A percentile compares a stretch with the other conserved stretches of the same genome.
These are phyloP conservation scores for Erythrolamprus reginae DNA, from an alignment of 2,113 vertebrate species.

Conservation along the genomic window DNA sequence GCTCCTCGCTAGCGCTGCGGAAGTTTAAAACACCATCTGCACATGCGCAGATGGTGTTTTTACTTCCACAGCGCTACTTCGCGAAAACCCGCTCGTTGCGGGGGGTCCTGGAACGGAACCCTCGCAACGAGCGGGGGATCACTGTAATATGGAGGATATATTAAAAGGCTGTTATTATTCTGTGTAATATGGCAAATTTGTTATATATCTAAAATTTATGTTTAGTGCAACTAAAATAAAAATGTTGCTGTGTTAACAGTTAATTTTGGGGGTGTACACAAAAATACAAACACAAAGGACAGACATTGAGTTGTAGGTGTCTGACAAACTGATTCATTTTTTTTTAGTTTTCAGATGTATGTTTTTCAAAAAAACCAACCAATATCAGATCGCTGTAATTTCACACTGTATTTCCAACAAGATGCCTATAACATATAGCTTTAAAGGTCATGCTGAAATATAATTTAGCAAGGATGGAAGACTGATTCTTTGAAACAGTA, in stretches of 20 bases:
- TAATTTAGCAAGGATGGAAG: not conserved
- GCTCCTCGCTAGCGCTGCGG: too few species aligned
- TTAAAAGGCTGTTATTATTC: not conserved
- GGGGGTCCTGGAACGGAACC: too few species aligned
- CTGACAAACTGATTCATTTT: not conserved
- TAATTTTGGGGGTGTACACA: not conserved
- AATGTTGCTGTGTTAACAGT: not conserved
- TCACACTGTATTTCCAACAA: not conserved
- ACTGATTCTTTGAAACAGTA: not conserved
- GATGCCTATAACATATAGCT: fast-evolving
- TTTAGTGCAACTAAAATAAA: not conserved
- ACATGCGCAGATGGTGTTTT: too few species aligned
- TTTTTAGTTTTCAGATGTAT: not conserved
- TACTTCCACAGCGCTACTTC: too few species aligned
- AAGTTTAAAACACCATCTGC: too few species aligned
- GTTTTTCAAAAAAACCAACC: not conserved
- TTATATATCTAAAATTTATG: not conserved
- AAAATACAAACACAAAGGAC: not conserved
- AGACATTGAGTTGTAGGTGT: not conserved
- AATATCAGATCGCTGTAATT: not conserved
- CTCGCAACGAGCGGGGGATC: too few species aligned
- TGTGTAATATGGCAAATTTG: not conserved
- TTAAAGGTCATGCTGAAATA: not conserved
- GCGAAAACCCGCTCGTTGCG: too few species aligned
- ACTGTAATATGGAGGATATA: not conserved